Conservation (phyloP, 2,797 vertebrate genomes). For the Hyperoplus immaculatus region DNA sequence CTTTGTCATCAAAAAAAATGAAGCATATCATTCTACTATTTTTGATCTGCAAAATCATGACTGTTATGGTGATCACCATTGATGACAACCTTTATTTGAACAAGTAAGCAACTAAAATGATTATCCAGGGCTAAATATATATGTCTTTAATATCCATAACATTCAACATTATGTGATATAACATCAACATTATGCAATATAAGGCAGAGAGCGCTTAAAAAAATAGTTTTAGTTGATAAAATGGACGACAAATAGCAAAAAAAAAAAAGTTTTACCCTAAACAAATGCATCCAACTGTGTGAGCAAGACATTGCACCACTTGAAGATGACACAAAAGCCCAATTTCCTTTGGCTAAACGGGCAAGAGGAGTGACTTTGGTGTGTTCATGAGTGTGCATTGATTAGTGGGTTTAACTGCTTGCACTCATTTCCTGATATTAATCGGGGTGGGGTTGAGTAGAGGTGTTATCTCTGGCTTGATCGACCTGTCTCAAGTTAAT, state of each 20-base stretch:
- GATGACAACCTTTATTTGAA: background rate
- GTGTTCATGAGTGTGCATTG: conserved; percentile 75
- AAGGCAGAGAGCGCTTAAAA: background rate
- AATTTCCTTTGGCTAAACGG: conserved; percentile 29
- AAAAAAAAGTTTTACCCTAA: background rate
- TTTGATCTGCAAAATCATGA: background rate
- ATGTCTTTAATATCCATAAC: background rate
- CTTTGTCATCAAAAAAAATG: background rate
- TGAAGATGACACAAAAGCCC: conserved; percentile 7
- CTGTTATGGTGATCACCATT: background rate
- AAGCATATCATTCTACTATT: background rate
- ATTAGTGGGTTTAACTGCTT: conserved; percentile 61
- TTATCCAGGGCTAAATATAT: background rate
- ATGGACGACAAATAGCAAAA: background rate
- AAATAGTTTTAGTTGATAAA: background rate
- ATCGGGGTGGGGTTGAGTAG: conserved; percentile 61
- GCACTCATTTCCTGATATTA: conserved; percentile 79
- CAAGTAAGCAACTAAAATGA: background rate
- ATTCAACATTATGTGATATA: background rate
- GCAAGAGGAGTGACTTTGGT: conserved; percentile 28
- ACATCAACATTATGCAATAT: too few species aligned
- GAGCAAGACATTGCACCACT: background rate
- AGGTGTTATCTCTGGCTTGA: conserved; percentile 69
- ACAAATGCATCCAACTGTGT: background rate
- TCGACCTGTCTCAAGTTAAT: conserved; percentile 54